phyloP scores from a whole-genome alignment of 64 coral and sea anemone species.

The Dendrophyllia cribrosa region DNA sequence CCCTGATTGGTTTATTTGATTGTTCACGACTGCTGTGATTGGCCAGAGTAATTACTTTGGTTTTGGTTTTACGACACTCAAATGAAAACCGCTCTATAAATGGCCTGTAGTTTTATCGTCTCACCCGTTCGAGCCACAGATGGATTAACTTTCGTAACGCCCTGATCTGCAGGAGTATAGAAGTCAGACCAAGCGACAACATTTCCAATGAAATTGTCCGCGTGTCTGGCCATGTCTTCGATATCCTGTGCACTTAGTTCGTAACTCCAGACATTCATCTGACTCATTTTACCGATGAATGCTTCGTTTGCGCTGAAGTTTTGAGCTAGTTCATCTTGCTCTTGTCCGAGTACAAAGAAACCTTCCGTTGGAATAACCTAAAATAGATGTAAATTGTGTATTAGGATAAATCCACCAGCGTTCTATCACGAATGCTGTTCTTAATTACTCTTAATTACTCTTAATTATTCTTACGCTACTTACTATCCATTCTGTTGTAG shows the following conservation, averaged over 20 bases:
- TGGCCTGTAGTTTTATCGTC: not conserved
- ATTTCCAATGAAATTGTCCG: constrained; percentile 69
- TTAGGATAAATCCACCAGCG: too few species aligned
- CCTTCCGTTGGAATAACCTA: constrained; percentile 87
- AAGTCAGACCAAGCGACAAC: constrained; percentile 89
- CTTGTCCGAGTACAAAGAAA: constrained; percentile 87
- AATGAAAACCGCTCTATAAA: too few species aligned
- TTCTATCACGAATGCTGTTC: too few species aligned
- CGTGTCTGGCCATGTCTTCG: constrained; percentile 64
- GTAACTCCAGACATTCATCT: constrained; percentile 93
- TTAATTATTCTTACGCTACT: too few species aligned
- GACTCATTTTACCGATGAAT: constrained; percentile 90
- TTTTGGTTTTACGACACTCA: too few species aligned
- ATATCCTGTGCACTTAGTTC: constrained; percentile 56
- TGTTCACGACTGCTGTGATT: too few species aligned
- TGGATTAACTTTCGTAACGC: constrained; percentile 52
- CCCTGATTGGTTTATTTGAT: too few species aligned
- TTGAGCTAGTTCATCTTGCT: constrained; percentile 80
- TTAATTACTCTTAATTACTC: too few species aligned
- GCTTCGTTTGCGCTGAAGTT: constrained; percentile 96
- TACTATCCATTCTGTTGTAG: too few species aligned
- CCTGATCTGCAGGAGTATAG: constrained; percentile 43
- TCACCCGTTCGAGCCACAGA: constrained; percentile 70
- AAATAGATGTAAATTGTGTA: not conserved
- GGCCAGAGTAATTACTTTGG: too few species aligned